These are phyloP conservation scores for Heteromyza rotundicornis DNA, from an alignment of 2,888 invertebrate species.

Conservation along the genomic window DNA sequence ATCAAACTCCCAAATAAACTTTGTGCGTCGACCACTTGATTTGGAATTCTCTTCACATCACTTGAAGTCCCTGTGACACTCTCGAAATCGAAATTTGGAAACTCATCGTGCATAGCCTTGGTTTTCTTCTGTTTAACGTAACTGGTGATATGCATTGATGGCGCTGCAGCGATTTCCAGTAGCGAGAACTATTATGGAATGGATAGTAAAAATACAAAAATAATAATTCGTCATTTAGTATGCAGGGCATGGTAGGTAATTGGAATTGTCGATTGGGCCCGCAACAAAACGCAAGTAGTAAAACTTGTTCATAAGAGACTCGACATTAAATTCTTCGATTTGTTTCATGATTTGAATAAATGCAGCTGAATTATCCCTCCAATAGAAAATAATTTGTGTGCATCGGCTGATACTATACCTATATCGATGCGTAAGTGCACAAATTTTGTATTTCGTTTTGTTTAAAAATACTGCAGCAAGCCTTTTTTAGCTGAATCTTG, in stretches of 20 bases:
- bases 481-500: too few species aligned
- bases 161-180: neutral
- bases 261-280: neutral
- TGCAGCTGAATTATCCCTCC: too few species aligned
- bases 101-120: constrained; percentile 26
- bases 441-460: too few species aligned
- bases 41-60: constrained; percentile 1
- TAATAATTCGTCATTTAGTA: constrained; percentile 18
- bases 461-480: too few species aligned
- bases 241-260: neutral
- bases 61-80: constrained; percentile 25
- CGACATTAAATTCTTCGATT: too few species aligned
- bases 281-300: too few species aligned
- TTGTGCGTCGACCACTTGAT: constrained; percentile 37
- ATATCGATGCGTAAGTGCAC: too few species aligned
- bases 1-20: constrained; percentile 42
- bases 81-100: constrained; percentile 46
- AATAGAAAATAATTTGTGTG: too few species aligned
- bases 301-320: too few species aligned
- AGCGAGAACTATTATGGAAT: neutral
- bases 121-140: constrained; percentile 39
- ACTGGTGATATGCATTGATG: constrained; percentile 44
- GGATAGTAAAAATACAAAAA: too few species aligned
- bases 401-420: too few species aligned
- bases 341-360: too few species aligned